Base-by-base conservation (phyloP, 2,888 invertebrate genomes). In the Cataglyphis altisquamis region DNA sequence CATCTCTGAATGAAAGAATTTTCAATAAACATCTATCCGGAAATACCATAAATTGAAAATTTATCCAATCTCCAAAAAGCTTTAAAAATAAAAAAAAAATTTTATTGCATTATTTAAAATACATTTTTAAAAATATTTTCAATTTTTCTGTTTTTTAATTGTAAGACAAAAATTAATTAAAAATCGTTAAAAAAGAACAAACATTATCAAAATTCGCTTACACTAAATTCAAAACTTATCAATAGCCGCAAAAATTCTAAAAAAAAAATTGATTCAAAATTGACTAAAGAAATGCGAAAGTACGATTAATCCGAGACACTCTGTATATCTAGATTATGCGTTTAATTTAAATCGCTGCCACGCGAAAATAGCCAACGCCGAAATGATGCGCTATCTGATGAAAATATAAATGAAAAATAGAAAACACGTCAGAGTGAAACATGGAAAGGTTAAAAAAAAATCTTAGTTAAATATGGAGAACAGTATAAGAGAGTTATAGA, bases 381-480 rank as follows among this genome's bases (percentile, higher is more conserved):
- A 60, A 45, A 74, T 74, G 62, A 45, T 32, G 32, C 32, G 29
- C 2, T 73, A n/a, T 45, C 5, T 9, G 32, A 45, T 8, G n/a
- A 15, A 45, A n/a, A 39, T 18, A 18, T 63, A 74, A 32, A 45
- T 8, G 48, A 75, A 48, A 36, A 15, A 10, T 4, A 64, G 62
- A 74, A 52, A 64, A 25, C 36, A 21, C 32, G 32, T 75, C 45
- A n/a, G 10, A 64, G 74, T 52, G 48, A 75, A 64, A 21, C 21
- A 64, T 21, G 48, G 32, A 10, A 62, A 21, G 45, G 15, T 64
- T 63, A 36, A 48, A 18, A 64, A 64, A 64, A 64, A 21, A 36
- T 36, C 48, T 64, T 29, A 29, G 74, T 64, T 75, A 75, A 75
- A 75, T 64, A 48, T 48, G 36, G 21, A 48, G 64, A 64, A 32